Conservation (phyloP, 2,113 vertebrate species). For the Poeciliopsis retropinna region DNA sequence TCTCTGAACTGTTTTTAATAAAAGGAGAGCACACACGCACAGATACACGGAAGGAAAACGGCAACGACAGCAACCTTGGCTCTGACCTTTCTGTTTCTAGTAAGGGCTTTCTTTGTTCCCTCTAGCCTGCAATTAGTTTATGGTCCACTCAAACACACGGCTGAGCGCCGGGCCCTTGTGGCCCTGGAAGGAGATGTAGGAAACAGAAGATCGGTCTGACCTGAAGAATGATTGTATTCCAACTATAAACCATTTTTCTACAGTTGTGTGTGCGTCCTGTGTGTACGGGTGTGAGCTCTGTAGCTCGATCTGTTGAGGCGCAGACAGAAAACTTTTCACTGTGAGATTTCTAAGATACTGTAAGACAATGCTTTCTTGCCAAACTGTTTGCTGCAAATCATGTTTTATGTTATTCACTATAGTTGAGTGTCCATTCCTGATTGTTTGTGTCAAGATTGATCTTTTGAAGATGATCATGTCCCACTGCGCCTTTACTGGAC, state of each 20-base stretch:
- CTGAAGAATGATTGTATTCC: conserved; percentile 57
- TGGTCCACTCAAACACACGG: conserved; percentile 43
- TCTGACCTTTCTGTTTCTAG: conserved; percentile 58
- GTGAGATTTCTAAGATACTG: conserved; percentile 79
- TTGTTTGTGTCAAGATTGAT: conserved; percentile 44
- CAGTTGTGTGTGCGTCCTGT: conserved; percentile 20
- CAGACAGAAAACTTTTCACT: conserved; percentile 77
- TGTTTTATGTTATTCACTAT: conserved; percentile 49
- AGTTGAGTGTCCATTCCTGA: conserved; percentile 67
- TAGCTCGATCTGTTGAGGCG: conserved; percentile 63
- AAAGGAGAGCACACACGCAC: conserved; percentile 47
- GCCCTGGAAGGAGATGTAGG: conserved; percentile 43
- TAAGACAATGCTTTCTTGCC: conserved; percentile 77
- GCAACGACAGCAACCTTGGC: conserved; percentile 40
- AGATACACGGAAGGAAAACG: conserved; percentile 18
- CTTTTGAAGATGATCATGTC: conserved; percentile 48
- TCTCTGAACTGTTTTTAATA: conserved; percentile 48
- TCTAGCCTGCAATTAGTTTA: conserved; percentile 47
- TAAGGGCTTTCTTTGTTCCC: conserved; percentile 58
- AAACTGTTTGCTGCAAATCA: conserved; percentile 74
- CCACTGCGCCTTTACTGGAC: conserved; percentile 49
- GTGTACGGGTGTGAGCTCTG: conserved; percentile 24
- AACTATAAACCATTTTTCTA: conserved; percentile 57
- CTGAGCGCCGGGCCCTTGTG: conserved; percentile 44
- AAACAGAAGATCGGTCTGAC: conserved; percentile 60